Conservation (phyloP, 2,888 invertebrate species). For the Aspidapion aeneum region DNA sequence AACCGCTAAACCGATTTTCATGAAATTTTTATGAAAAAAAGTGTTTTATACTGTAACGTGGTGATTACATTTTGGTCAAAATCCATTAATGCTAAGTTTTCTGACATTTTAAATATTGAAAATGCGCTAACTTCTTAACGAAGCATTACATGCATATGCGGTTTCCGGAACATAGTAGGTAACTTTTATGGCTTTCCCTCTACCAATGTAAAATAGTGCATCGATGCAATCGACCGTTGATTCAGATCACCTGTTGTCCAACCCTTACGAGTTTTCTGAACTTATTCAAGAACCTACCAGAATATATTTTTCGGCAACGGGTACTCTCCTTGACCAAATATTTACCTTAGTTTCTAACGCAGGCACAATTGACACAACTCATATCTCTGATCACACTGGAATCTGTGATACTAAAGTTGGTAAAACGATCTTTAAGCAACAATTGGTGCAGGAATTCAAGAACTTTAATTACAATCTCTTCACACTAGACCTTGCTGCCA, state of each 20-base stretch:
- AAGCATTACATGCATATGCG: no score
- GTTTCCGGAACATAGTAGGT: background rate
- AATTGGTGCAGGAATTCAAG: background rate
- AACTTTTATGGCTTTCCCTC: background rate
- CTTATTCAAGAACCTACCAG: background rate
- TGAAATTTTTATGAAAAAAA: no score
- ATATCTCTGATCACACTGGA: background rate
- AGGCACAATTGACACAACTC: background rate
- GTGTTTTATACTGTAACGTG: no score
- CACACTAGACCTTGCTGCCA: background rate
- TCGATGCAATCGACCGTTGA: background rate
- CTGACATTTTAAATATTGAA: no score
- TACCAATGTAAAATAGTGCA: background rate
- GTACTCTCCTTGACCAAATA: background rate
- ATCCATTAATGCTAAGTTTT: no score
- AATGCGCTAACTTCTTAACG: no score
- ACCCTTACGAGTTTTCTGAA: background rate
- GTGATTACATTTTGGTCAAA: no score
- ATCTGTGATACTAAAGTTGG: background rate
- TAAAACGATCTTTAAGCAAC: background rate
- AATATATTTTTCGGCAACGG: no score
- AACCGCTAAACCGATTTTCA: no score
- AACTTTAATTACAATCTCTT: background rate
- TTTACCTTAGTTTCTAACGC: background rate
- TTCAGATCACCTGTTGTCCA: no score